These are phyloP conservation scores for Cheilosia urbana DNA, from an alignment of 2,888 invertebrate species.

Conservation along the genomic window DNA sequence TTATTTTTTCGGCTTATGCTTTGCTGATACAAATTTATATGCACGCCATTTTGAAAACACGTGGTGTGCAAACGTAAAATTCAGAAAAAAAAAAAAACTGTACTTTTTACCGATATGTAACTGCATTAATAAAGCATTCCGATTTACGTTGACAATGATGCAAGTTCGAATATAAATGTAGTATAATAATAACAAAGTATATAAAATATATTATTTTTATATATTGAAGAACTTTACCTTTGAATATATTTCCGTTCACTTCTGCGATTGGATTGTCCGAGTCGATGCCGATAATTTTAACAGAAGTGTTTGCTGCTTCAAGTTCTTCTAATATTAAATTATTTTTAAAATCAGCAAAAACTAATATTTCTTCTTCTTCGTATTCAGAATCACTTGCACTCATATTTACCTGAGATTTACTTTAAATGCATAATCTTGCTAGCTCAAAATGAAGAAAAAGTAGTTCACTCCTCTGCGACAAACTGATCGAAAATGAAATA, in stretches of 20 bases:
- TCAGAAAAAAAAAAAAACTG: no score
- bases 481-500: no score
- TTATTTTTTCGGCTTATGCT: no score
- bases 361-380: constrained; percentile 82
- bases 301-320: constrained; percentile 78
- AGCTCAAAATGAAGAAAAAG: background rate
- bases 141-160: no score
- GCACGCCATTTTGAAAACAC: no score
- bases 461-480: background rate
- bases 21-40: no score
- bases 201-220: background rate
- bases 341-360: constrained; percentile 82
- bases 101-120: no score
- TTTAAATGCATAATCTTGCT: background rate
- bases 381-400: constrained; percentile 80
- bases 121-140: no score
- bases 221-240: no score
- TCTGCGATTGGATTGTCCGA: constrained; percentile 87
- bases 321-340: constrained; percentile 80
- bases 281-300: constrained; percentile 86
- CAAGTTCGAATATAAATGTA: no score
- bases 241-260: constrained; percentile 88
- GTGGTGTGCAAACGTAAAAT: no score
- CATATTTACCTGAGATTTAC: constrained; percentile 73
- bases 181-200: background rate